phyloP scores from a whole-genome alignment of 1,140 invertebrate species.

The Drosophila kanapiae region DNA sequence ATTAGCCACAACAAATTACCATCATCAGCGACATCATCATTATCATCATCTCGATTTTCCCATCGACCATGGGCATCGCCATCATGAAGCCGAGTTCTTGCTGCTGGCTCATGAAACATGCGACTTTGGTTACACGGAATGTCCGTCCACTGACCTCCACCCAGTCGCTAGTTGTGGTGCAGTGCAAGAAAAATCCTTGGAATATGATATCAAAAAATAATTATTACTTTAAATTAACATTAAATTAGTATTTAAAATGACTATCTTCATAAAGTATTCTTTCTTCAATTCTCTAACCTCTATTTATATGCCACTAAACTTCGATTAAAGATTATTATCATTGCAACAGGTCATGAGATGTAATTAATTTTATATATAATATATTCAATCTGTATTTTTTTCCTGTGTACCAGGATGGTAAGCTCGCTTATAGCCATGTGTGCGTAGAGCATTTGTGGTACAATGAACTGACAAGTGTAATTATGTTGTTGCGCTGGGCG shows the following conservation, averaged over 20 bases:
- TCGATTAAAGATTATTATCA: neutral
- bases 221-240: too few relatives aligned
- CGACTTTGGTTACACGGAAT: constrained; percentile 54
- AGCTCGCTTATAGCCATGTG: constrained; percentile 9
- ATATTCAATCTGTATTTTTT: neutral
- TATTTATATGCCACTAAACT: neutral
- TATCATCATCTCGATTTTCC: constrained; percentile 17
- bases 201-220: neutral
- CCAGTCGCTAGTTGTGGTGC: constrained; percentile 30
- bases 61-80: constrained; percentile 11
- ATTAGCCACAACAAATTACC: constrained; percentile 79
- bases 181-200: neutral
- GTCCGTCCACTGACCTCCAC: constrained; percentile 40
- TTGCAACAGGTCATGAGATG: too few relatives aligned
- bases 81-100: constrained; percentile 36
- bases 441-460: constrained; percentile 65
- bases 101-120: constrained; percentile 70
- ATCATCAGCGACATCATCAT: constrained; percentile 56
- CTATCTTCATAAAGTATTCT: too few relatives aligned
- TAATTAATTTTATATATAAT: neutral
- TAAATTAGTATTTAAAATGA: neutral
- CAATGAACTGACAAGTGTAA: constrained; percentile 82
- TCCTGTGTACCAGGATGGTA: neutral
- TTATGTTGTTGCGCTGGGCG: constrained; percentile 64
- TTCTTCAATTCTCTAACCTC: neutral